Evolutionary conservation across 2,888 invertebrate species (phyloP).

Genomic region (Crematogaster levior): DNA sequence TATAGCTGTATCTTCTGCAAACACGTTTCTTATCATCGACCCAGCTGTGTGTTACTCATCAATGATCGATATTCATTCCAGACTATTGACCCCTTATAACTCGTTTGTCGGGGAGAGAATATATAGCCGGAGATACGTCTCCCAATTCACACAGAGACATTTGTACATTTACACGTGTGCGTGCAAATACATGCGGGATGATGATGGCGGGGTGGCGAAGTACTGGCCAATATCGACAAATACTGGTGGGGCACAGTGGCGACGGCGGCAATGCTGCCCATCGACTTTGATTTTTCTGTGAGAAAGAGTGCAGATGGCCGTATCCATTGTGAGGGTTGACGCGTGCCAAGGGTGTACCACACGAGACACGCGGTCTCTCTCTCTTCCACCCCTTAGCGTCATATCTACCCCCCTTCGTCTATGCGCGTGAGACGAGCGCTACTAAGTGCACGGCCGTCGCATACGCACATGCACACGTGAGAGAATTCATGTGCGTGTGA

Average conservation of each 20-base stretch:
- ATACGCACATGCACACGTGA: neutral
- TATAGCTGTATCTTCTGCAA: neutral
- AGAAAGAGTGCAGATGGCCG: slow-evolving; percentile 81
- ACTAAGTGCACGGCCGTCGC: slow-evolving; percentile 33
- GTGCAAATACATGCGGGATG: slow-evolving; percentile 15
- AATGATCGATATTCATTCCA: slow-evolving; percentile 10
- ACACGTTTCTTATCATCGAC: slow-evolving; percentile 6
- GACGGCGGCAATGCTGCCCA: slow-evolving; percentile 56
- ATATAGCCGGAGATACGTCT: neutral
- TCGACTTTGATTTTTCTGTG: slow-evolving; percentile 79
- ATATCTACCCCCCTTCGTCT: neutral
- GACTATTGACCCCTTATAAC: slow-evolving; percentile 2
- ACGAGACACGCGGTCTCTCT: slow-evolving; percentile 36
- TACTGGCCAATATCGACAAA: slow-evolving; percentile 54
- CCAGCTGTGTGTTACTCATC: neutral
- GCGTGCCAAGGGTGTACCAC: slow-evolving; percentile 80
- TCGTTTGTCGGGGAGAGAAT: slow-evolving; percentile 3
- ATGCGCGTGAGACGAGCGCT: slow-evolving; percentile 7
- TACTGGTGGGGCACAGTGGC: slow-evolving; percentile 53
- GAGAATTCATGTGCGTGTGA: neutral
- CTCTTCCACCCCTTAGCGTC: neutral
- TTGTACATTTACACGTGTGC: neutral
- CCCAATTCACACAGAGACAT: neutral
- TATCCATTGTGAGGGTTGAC: slow-evolving; percentile 78
- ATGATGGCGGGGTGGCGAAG: slow-evolving; percentile 18